Evolutionary conservation across 2,888 invertebrate species (phyloP), one percentile per base, ranked within the genome.

Genomic region (Melanchra persicariae): DNA sequence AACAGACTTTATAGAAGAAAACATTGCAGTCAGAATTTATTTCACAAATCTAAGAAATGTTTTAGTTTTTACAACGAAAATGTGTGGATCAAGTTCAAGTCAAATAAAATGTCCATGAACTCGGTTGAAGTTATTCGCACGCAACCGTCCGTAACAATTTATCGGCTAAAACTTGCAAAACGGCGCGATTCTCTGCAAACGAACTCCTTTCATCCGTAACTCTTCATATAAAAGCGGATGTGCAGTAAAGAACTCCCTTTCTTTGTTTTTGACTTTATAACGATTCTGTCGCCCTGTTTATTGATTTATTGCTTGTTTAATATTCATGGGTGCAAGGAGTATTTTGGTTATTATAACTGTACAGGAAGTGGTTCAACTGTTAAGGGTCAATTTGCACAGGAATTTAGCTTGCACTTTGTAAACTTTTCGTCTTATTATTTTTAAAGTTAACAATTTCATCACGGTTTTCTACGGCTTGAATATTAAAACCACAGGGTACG

Each of bases 111-210:
- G 86, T 86, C 89, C 79, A 87, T 87, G 88, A 91, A 90, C 90
- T 90, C 82, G 73, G 74, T 47, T 83, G 83, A 88, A 90, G 91
- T 91, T 90, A 91, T 91, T 92, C 89, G 86, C 89, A 90, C 88
- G 89, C 89, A 92, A 91, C 92, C 91, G 89, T 77, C 87, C 89
- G 88, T 90, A 89, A 87, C 88, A 91, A 91, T 92, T 93, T 92
- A 92, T 91, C 81, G 90, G 85, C 85, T 86, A 84, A 89, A 91
- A 92, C 88, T 91, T 87, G 84, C 82, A 88, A 87, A 89, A 89
- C 87, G 87, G 83, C 79, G 87, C 82, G 71, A 84, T 85, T 79
- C 82, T 83, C 80, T 83, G 81, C 84, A 70, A 89, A 86, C 85
- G 85, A 88, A 88, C 83, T 84, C 79, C 83, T 85, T 86, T 85